Conservation (phyloP, 2,888 invertebrate species). For the Clanis bilineata region DNA sequence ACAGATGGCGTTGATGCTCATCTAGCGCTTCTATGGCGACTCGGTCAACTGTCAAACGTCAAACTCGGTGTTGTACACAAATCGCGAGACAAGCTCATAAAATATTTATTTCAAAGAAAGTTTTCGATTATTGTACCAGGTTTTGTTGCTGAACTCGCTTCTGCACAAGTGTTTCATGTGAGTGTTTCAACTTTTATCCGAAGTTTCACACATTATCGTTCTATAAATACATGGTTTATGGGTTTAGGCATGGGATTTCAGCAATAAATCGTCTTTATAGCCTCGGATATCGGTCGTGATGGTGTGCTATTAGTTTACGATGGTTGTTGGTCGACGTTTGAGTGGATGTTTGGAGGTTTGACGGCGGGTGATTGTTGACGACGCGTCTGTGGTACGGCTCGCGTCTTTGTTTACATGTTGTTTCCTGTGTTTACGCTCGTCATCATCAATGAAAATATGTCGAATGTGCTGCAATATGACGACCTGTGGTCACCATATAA, state of each 20-base stretch:
- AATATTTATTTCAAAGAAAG: conserved; percentile 71
- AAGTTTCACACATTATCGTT: conserved; percentile 63
- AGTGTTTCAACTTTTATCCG: conserved; percentile 46
- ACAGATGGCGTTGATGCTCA: conserved; percentile 61
- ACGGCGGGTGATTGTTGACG: conserved; percentile 34
- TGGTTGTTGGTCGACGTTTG: conserved; percentile 38
- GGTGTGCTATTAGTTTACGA: conserved; percentile 38
- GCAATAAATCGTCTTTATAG: conserved; percentile 54
- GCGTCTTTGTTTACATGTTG: conserved; percentile 73
- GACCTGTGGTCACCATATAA: conserved; percentile 24
- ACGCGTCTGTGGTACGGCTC: conserved; percentile 53
- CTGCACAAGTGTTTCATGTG: conserved; percentile 52
- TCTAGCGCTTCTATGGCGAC: conserved; percentile 40
- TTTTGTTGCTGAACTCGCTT: conserved; percentile 42
- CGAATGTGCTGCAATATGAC: conserved; percentile 35
- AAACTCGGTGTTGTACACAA: conserved; percentile 62
- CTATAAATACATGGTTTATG: conserved; percentile 62
- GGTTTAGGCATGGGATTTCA: conserved; percentile 60
- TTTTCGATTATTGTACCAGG: conserved; percentile 58
- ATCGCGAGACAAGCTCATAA: conserved; percentile 74
- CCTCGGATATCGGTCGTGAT: conserved; percentile 43
- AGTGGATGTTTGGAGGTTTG: conserved; percentile 23
- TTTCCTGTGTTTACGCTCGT: conserved; percentile 69
- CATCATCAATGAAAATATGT: conserved; percentile 58
- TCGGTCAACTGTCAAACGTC: conserved; percentile 46